Evolutionary conservation across 2,888 invertebrate genomes (phyloP), one percentile per base, ranked within the genome.

Genomic region (Sericinus montela): DNA sequence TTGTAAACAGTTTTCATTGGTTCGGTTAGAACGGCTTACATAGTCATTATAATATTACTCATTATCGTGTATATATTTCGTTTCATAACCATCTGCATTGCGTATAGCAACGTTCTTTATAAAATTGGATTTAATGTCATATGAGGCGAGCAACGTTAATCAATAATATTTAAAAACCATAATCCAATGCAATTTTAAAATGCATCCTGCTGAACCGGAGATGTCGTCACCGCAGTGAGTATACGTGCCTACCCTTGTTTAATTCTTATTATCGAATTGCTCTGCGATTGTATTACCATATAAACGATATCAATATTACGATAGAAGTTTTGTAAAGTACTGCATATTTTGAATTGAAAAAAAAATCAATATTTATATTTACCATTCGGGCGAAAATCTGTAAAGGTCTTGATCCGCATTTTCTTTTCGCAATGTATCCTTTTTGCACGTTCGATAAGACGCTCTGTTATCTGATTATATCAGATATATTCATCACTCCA

Each of bases 361-460:
- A 11, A n/a, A 32, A 11, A 32, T 32, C n/a, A 32, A 11, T 32
- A 11, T 29, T 36, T 56, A 67, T 72, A 76, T 67, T 83, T 87
- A 88, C 88, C 88, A 86, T 87, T 87, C 74, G 87, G 85, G 78
- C 88, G 87, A 84, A 76, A 84, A 66, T 88, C 86, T 70, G 78
- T 71, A 63, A 69, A 67, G 45, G 77, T 66, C 75, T 86, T 87
- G 87, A 88, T 87, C 87, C 88, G 84, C 88, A 88, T 88, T 86
- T 87, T 87, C 87, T 71, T 78, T 87, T 87, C 84, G 71, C 85
- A 84, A 75, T 84, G 83, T 88, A 86, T 88, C 87, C 88, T 86
- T 87, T 85, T 71, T 75, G 80, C 84, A 69, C 75, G 81, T 84
- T 82, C 81, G 77, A 78, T 60, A 59, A 55, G 59, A 70, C 73